These are phyloP conservation scores for Nesometra sesokonis DNA, from an alignment of 35 echinoderm and acorn worm species.

Conservation along the genomic window DNA sequence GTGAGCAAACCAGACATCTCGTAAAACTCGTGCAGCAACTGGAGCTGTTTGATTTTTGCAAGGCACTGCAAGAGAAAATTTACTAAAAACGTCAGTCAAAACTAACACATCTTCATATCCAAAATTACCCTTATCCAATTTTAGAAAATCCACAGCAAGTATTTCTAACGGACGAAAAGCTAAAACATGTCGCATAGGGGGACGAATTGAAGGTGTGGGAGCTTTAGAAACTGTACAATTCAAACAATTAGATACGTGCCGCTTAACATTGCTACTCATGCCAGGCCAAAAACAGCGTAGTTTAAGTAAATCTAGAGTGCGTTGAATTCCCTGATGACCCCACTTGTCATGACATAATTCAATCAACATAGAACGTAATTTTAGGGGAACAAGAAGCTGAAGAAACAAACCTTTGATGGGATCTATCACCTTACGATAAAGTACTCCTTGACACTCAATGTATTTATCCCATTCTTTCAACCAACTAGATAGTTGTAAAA, in stretches of 20 bases:
- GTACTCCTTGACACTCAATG: slow-evolving; percentile 1
- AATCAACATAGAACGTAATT: not conserved
- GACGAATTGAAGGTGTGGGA: not conserved
- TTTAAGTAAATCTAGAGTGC: slow-evolving; percentile 3
- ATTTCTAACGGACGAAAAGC: slow-evolving; percentile 10
- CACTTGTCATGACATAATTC: slow-evolving; percentile 12
- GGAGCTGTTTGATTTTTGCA: too few relatives aligned
- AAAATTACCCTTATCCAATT: not conserved
- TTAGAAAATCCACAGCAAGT: not conserved
- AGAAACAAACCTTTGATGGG: not conserved
- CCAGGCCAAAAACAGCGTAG: slow-evolving; percentile 22
- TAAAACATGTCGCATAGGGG: slow-evolving; percentile 6
- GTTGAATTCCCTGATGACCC: slow-evolving; percentile 24
- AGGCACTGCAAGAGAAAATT: too few relatives aligned
- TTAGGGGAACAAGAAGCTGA: not conserved
- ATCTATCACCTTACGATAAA: slow-evolving; percentile 4
- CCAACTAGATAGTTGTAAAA: not conserved
- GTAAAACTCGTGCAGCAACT: too few relatives aligned
- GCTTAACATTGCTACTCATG: not conserved
- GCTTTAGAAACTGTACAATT: slow-evolving; percentile 11
- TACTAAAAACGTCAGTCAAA: not conserved
- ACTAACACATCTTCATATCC: not conserved
- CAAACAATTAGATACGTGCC: not conserved
- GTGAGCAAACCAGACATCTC: not conserved
- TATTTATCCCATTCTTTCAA: not conserved